phyloP scores from a whole-genome alignment of 53 echinoderm and acorn worm species.

The Echinarachnius parma region DNA sequence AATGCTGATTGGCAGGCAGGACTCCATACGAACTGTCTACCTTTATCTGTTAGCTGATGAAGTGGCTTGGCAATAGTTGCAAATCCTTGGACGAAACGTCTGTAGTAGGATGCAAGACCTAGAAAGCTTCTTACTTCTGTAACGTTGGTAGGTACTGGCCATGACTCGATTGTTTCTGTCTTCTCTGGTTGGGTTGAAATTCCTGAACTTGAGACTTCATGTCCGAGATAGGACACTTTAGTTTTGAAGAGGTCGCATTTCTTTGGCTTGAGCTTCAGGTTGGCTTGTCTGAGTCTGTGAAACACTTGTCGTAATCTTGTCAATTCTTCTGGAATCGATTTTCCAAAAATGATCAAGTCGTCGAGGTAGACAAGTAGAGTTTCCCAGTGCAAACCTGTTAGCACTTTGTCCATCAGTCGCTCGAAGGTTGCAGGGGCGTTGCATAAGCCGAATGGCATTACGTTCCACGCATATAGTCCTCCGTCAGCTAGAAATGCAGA shows the following conservation, averaged over 20 bases:
- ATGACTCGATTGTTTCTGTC: conserved; percentile 2
- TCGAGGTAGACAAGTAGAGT: conserved; percentile 47
- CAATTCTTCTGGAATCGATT: conserved; percentile 22
- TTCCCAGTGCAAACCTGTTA: conserved; percentile 44
- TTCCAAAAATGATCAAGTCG: conserved; percentile 53
- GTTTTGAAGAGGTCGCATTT: conserved; percentile 42
- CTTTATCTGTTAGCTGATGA: conserved; percentile 46
- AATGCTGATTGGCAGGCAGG: conserved; percentile 33
- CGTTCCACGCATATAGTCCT: conserved; percentile 16
- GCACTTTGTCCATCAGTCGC: conserved; percentile 37
- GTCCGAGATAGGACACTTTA: conserved; percentile 42
- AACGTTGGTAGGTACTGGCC: conserved; percentile 43
- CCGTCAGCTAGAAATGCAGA: conserved; percentile 36
- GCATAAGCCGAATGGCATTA: conserved; percentile 38
- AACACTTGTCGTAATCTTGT: conserved; percentile 13
- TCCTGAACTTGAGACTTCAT: conserved; percentile 24
- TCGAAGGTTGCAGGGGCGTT: conserved; percentile 44
- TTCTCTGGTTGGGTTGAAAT: conserved; percentile 20
- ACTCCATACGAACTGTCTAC: conserved; percentile 33
- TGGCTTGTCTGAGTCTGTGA: conserved; percentile 25
- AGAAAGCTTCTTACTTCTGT: conserved; percentile 49
- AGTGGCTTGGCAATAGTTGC: conserved; percentile 41
- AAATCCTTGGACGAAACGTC: conserved; percentile 48
- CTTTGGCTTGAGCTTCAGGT: conserved; percentile 44
- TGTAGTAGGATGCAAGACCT: conserved; percentile 48